phyloP scores from a whole-genome alignment of 2,888 invertebrate genomes.

The Ypsolopha sequella region DNA sequence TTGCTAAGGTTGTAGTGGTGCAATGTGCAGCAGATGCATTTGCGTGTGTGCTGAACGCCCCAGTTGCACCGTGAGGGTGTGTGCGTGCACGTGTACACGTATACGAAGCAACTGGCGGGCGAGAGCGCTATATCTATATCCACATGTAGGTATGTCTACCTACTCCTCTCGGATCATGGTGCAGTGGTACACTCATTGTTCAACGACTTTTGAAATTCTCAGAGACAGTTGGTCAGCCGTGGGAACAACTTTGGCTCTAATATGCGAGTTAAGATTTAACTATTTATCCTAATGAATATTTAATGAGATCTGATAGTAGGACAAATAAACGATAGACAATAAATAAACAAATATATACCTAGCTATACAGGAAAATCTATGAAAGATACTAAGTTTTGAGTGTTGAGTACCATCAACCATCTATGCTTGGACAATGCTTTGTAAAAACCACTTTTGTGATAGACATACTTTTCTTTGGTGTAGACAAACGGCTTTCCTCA shows the following conservation, averaged over 20 bases:
- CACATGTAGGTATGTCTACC: not conserved
- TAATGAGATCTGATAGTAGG: too few species aligned
- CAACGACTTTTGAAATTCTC: conserved; percentile 53
- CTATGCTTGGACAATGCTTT: too few species aligned
- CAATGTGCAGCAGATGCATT: not conserved
- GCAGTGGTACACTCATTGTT: conserved; percentile 48
- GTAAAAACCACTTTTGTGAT: too few species aligned
- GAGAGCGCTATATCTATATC: not conserved
- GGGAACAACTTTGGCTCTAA: conserved; percentile 26
- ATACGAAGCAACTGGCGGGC: not conserved
- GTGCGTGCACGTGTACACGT: not conserved
- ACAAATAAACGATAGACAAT: too few species aligned
- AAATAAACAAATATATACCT: too few species aligned
- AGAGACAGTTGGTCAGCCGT: conserved; percentile 27
- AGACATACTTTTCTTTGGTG: too few species aligned
- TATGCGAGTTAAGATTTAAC: too few species aligned
- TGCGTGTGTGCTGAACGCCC: not conserved
- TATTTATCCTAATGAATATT: too few species aligned
- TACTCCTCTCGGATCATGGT: conserved; percentile 12
- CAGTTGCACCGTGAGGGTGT: not conserved
- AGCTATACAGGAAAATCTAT: too few species aligned
- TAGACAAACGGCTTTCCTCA: too few species aligned
- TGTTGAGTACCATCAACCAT: too few species aligned
- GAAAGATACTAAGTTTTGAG: too few species aligned
- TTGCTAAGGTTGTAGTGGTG: not conserved